Conservation (phyloP, 2,888 invertebrate genomes). For the Epinotia nisella region DNA sequence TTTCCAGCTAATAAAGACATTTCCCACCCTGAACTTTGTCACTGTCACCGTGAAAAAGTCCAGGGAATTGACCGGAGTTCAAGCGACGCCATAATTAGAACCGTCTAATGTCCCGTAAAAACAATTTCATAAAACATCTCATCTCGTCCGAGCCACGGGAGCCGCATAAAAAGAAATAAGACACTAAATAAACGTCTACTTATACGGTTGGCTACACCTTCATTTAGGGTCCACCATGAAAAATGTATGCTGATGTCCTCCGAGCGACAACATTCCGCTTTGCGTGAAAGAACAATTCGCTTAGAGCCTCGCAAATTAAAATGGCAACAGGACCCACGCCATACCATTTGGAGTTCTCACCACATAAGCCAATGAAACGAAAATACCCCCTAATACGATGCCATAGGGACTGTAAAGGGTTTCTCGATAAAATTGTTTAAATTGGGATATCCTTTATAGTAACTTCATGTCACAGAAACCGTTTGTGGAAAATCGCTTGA, state of each 20-base stretch:
- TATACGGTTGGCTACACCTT: conserved; percentile 70
- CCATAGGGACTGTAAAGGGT: conserved; percentile 59
- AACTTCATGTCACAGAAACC: conserved; percentile 56
- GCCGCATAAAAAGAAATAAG: conserved; percentile 78
- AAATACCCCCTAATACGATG: conserved; percentile 53
- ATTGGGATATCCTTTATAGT: conserved; percentile 57
- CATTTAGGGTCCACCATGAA: conserved; percentile 64
- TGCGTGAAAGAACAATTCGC: conserved; percentile 71
- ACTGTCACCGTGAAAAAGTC: conserved; percentile 77
- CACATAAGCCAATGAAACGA: conserved; percentile 51
- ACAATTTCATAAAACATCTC: conserved; percentile 83
- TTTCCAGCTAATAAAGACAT: conserved; percentile 20
- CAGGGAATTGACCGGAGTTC: conserved; percentile 75
- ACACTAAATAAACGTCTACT: conserved; percentile 79
- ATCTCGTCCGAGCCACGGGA: conserved; percentile 63
- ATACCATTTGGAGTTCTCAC: conserved; percentile 57
- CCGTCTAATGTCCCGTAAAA: conserved; percentile 81
- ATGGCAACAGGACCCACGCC: conserved; percentile 62
- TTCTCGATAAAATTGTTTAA: conserved; percentile 50
- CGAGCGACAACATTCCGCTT: conserved; percentile 61
- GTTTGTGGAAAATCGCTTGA: conserved; percentile 59
- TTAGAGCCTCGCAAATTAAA: conserved; percentile 66
- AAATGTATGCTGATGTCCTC: conserved; percentile 60
- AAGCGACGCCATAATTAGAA: conserved; percentile 78
- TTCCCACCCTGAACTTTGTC: conserved; percentile 72